Evolutionary conservation across 2,797 vertebrate species (phyloP), one percentile per base, ranked within the genome.

Genomic region (Heterohyrax brucei): DNA sequence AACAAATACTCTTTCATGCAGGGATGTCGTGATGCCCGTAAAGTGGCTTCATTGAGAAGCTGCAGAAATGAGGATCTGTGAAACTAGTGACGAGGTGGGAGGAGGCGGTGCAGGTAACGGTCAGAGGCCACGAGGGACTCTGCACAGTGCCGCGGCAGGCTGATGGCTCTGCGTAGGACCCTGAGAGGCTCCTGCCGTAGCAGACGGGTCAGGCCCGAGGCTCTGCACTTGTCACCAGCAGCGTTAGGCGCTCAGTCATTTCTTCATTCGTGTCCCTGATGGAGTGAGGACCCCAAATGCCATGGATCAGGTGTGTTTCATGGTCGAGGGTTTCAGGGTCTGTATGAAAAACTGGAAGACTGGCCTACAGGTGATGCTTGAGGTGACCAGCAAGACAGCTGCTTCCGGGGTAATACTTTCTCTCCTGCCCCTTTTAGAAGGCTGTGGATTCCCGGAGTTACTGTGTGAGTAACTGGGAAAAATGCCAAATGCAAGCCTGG

Each of bases 1-100:
- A 87, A 24, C 77, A 96, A 97, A 92, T 59, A 62, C 75, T 89
- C 70, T 83, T 95, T 89, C 22, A 61, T 1, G 1, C 30, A 0
- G n/a, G 70, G 44, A 30, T 88, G 89, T 78, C 73, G 79, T 68
- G 39, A 13, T 62, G 28, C n/a, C n/a, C 75, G 39, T 26, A 53
- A 28, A 86, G 75, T 56, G 75, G 95, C 80, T 96, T 95, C 70
- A n/a, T 1, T 44, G 16, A 96, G 75, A 76, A 83, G 81, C 30
- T 78, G 19, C 8, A 68, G 44, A 90, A 39, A 10, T 90, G 93
- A 59, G 2, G 50, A 77, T 1, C 13, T 24, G 1, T 26, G 18
- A 80, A 81, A 64, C 28, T 30, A 46, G 50, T 62, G 96, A 4
- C 86, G 16, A 10, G 5, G 3, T 66, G 33, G 88, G 81, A n/a